Conservation (phyloP, 2,797 vertebrate genomes). For the Gorsachius magnificus region DNA sequence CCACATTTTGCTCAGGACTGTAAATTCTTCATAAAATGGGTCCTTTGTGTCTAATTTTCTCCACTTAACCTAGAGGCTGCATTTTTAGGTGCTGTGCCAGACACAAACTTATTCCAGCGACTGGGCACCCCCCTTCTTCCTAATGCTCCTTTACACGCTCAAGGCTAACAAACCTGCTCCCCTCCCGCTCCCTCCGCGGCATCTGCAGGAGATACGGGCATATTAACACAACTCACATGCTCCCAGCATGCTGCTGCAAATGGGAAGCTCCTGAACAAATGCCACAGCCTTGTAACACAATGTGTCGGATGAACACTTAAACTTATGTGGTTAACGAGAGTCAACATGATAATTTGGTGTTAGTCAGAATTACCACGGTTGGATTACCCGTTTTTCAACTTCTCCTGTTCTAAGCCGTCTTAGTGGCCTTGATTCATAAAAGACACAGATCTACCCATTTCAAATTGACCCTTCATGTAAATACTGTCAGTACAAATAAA, state of each 20-base stretch:
- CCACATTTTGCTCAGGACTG: conserved; percentile 45
- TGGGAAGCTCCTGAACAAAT: background rate
- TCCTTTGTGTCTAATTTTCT: conserved; percentile 69
- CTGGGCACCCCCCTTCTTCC: background rate
- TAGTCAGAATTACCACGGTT: conserved; percentile 21
- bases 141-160: background rate
- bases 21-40: conserved; percentile 67
- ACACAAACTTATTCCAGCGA: conserved; percentile 18
- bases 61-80: conserved; percentile 67
- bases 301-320: background rate
- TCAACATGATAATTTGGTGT: conserved; percentile 29
- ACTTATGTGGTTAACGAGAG: background rate
- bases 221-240: background rate
- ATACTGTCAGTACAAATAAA: conserved; percentile 55
- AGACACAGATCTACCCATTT: background rate
- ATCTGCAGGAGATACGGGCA: background rate
- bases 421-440: conserved; percentile 26
- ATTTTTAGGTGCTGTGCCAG: conserved; percentile 64
- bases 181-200: background rate
- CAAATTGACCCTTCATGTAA: conserved; percentile 43
- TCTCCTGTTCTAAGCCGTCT: conserved; percentile 13
- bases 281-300: background rate
- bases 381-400: conserved; percentile 27
- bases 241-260: background rate
- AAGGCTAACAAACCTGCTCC: background rate